phyloP scores from a whole-genome alignment of 2,113 vertebrate genomes.

The Lucifuga dentata region DNA sequence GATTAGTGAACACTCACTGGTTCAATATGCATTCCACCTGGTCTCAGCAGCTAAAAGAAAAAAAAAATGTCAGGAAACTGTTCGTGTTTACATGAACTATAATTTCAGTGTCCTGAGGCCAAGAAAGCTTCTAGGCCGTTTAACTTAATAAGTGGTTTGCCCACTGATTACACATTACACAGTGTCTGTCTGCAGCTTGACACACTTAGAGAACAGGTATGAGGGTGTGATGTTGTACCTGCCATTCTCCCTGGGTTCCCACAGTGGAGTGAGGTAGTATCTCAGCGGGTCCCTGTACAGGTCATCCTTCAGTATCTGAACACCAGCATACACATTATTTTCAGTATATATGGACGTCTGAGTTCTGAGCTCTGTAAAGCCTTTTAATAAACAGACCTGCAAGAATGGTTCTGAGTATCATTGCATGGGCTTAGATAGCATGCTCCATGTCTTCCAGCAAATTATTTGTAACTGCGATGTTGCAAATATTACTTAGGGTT shows the following conservation, averaged over 20 bases:
- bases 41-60: not conserved
- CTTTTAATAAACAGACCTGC: no score
- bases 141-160: slow-evolving; percentile 18
- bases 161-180: not conserved
- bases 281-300: slow-evolving; percentile 84
- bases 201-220: not conserved
- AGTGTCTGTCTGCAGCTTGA: not conserved
- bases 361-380: no score
- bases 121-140: slow-evolving; percentile 22
- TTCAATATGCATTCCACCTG: slow-evolving; percentile 34
- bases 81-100: slow-evolving; percentile 11
- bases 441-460: no score
- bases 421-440: no score
- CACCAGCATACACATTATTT: slow-evolving; percentile 11
- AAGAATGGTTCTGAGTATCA: no score
- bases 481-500: no score
- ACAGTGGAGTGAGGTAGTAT: slow-evolving; percentile 86
- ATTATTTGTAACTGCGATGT: no score
- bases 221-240: slow-evolving; percentile 68
- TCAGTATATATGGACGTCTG: not conserved
- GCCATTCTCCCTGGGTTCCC: slow-evolving; percentile 84
- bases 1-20: slow-evolving; percentile 3
- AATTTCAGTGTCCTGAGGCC: slow-evolving; percentile 9
- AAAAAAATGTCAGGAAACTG: slow-evolving; percentile 18
- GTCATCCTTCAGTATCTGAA: slow-evolving; percentile 85